Evolutionary conservation across 2,888 invertebrate species (phyloP), one percentile per base, ranked within the genome.

Genomic region (Tanaodytes sp.): DNA sequence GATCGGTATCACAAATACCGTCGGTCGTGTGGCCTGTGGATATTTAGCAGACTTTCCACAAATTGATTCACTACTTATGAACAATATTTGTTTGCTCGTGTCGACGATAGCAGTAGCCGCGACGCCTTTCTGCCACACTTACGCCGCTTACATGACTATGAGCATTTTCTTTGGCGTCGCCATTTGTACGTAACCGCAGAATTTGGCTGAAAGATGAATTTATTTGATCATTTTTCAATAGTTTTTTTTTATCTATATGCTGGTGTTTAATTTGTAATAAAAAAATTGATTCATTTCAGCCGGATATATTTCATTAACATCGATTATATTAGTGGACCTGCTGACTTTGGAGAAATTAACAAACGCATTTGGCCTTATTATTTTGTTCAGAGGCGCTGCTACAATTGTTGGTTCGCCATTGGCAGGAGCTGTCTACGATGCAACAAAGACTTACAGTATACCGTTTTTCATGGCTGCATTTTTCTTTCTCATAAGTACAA

Each of bases 241-340:
- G n/a, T n/a, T n/a, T n/a, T n/a, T n/a, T n/a, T n/a, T n/a, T n/a
- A n/a, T n/a, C n/a, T n/a, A n/a, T n/a, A n/a, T n/a, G n/a, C n/a
- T n/a, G n/a, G n/a, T n/a, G n/a, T n/a, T n/a, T n/a, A n/a, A n/a
- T n/a, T n/a, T n/a, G n/a, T n/a, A n/a, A n/a, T n/a, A n/a, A n/a
- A n/a, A n/a, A n/a, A n/a, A n/a, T n/a, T n/a, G n/a, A n/a, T n/a
- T n/a, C n/a, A 55, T 74, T 75, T 69, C 88, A 96, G 96, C 98
- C 71, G 97, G 97, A 70, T 98, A 96, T 87, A 97, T 99, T 81
- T 97, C 98, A 8, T 88, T 99, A 64, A 98, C 98, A 37, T 98
- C 98, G 46, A 98, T 98, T 82, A 97, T 98, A 82, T 89, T 99
- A 71, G 97, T 98, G 76, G 98, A 99, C 85, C 88, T 98, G 31